Percentiles rank a stretch among this genome's conserved stretches.
phyloP scores from a whole-genome alignment of 1,140 invertebrate species.

The Psix sp. region DNA sequence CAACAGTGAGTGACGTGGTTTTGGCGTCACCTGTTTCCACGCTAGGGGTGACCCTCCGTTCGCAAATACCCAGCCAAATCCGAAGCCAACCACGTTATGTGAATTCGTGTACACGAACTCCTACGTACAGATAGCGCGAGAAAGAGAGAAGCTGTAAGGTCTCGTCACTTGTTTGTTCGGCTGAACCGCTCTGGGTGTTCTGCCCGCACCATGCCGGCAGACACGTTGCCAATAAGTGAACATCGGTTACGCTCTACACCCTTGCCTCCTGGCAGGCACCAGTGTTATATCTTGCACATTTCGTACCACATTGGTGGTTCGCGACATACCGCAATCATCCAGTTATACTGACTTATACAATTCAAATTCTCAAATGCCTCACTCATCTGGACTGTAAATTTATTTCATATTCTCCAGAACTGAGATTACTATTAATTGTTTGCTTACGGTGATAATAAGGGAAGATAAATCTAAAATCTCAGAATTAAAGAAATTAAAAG shows the following conservation, averaged over 20 bases:
- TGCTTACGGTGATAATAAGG: too few species aligned
- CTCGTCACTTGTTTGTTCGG: conserved; percentile 56
- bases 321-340: conserved; percentile 63
- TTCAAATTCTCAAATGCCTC: conserved; percentile 54
- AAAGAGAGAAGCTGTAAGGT: conserved; percentile 57
- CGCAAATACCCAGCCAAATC: conserved; percentile 55
- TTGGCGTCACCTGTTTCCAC: conserved; percentile 75
- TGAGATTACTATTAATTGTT: too few species aligned
- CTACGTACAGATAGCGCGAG: conserved; percentile 55
- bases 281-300: conserved; percentile 53
- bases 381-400: too few species aligned
- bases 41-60: conserved; percentile 61
- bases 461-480: too few species aligned
- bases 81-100: conserved; percentile 57
- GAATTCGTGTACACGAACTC: conserved; percentile 59
- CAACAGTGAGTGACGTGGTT: conserved; percentile 69
- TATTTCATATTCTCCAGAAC: too few species aligned
- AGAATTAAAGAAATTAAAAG: too few species aligned
- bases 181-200: conserved; percentile 59
- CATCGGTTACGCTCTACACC: conserved; percentile 74
- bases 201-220: conserved; percentile 75
- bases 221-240: conserved; percentile 77
- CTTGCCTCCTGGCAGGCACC: conserved; percentile 63
- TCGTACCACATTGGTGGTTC: conserved; percentile 50
- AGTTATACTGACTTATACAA: conserved; percentile 60